These are phyloP conservation scores for Coenonympha glycerion DNA, from an alignment of 2,888 invertebrate genomes.

Conservation along the genomic window DNA sequence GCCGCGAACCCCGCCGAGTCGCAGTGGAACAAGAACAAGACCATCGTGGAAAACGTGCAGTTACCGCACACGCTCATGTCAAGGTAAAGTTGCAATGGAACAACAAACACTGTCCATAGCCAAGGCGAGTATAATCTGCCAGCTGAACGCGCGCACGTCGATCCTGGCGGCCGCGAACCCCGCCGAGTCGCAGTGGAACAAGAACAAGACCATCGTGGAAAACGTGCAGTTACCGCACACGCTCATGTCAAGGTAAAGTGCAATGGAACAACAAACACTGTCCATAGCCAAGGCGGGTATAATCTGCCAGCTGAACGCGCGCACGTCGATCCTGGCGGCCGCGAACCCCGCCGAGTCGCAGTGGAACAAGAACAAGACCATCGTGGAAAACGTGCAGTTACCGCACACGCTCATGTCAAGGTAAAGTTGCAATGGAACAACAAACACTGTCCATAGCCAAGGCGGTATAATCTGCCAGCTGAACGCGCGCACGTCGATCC, in stretches of 20 bases:
- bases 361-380: constrained; percentile 99
- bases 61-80: constrained; percentile 97
- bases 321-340: constrained; percentile 97
- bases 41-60: constrained; percentile 97
- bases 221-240: too few species aligned
- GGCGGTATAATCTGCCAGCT: constrained; percentile 99
- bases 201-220: too few species aligned
- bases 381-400: constrained; percentile 96
- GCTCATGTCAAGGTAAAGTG: constrained; percentile 75
- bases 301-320: constrained; percentile 98
- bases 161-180: too few species aligned
- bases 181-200: too few species aligned
- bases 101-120: too few species aligned
- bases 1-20: constrained; percentile 98
- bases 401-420: constrained; percentile 97
- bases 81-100: constrained; percentile 79
- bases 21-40: constrained; percentile 99
- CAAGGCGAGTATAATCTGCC: too few species aligned
- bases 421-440: too few species aligned
- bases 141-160: too few species aligned
- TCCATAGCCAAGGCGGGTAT: constrained; percentile 99
- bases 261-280: constrained; percentile 99
- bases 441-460: constrained; percentile 99
- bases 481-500: constrained; percentile 97
- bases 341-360: constrained; percentile 98